Evolutionary conservation across 2,888 invertebrate species (phyloP).

Genomic region (Pyrgus malvae): DNA sequence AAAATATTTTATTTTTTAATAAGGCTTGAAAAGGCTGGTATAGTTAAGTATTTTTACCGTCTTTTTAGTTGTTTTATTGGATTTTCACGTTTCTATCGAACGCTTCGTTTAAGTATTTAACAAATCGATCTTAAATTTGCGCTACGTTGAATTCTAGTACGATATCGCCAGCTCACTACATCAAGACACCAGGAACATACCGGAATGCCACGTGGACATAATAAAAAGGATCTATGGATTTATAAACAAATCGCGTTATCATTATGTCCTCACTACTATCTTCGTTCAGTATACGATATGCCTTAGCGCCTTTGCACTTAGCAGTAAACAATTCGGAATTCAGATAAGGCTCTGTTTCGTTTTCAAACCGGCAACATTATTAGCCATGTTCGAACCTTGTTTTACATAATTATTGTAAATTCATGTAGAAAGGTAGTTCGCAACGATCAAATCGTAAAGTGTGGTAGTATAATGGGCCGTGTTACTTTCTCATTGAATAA

Average conservation of each 20-base stretch:
- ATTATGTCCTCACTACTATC: background rate
- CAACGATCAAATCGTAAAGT: slow-evolving; percentile 46
- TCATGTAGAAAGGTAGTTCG: slow-evolving; percentile 50
- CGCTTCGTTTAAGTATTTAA: no score
- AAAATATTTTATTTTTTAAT: no score
- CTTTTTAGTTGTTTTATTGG: no score
- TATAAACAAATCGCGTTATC: background rate
- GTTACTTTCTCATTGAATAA: slow-evolving; percentile 45
- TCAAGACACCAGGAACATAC: no score
- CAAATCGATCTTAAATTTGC: no score
- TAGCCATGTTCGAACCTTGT: slow-evolving; percentile 39
- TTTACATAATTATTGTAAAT: slow-evolving; percentile 57
- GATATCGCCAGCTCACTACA: no score
- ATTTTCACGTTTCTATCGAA: no score
- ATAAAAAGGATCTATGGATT: background rate
- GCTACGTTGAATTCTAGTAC: no score
- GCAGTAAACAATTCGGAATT: slow-evolving; percentile 23
- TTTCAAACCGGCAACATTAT: slow-evolving; percentile 24
- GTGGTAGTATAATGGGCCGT: slow-evolving; percentile 39
- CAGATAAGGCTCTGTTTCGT: slow-evolving; percentile 6
- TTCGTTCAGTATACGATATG: background rate
- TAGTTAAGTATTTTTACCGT: no score
- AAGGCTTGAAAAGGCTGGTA: no score
- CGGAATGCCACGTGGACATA: no score
- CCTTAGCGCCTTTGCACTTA: background rate